phyloP scores from a whole-genome alignment of 92 coral and sea anemone species.

The Meandrina meandrites region DNA sequence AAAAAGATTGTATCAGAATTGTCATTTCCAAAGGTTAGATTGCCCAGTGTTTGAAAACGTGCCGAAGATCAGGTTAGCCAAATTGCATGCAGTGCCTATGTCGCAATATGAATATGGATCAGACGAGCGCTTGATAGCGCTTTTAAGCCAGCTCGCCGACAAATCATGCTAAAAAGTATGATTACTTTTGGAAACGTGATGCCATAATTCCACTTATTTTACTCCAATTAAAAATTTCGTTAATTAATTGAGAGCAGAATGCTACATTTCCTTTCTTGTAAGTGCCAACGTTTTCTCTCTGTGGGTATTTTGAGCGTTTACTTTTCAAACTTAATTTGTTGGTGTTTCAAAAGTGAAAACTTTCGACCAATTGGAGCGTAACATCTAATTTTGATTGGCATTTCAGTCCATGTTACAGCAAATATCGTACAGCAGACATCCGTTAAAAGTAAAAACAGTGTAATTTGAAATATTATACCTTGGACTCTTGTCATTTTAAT shows the following conservation, averaged over 20 bases:
- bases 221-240: not conserved
- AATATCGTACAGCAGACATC: not conserved
- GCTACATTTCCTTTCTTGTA: not conserved
- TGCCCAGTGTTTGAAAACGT: not conserved
- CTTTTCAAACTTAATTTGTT: not conserved
- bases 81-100: not conserved
- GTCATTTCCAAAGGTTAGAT: not conserved
- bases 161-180: not conserved
- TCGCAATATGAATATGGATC: not conserved
- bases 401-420: not conserved
- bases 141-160: not conserved
- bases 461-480: not conserved
- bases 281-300: not conserved
- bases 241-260: not conserved
- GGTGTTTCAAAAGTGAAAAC: not conserved
- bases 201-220: not conserved
- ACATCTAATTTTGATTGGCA: not conserved
- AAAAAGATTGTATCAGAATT: not conserved
- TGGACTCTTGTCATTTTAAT: not conserved
- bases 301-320: constrained; percentile 1
- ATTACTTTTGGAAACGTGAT: not conserved
- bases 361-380: not conserved
- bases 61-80: not conserved
- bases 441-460: not conserved
- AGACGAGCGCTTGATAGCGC: not conserved